Conservation (phyloP, 2,113 vertebrate genomes). For the Rhinolophus ferrumequinum region DNA sequence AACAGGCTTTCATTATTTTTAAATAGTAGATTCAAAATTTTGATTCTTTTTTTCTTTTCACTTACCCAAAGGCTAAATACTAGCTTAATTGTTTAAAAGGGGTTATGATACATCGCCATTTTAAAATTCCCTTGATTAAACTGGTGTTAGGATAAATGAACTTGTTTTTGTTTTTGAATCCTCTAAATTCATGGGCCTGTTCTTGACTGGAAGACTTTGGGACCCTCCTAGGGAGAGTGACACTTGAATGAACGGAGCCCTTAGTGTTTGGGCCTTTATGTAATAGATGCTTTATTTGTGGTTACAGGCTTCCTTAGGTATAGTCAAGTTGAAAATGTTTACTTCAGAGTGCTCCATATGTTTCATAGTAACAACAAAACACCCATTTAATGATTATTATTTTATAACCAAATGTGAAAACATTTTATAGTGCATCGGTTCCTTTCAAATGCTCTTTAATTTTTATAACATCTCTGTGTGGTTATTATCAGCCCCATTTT, state of each 20-base stretch:
- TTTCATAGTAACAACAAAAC: not conserved
- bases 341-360: not conserved
- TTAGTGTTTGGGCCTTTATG: not conserved
- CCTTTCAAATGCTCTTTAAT: not conserved
- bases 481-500: not conserved
- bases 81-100: not conserved
- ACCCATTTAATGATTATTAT: not conserved
- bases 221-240: not conserved
- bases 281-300: not conserved
- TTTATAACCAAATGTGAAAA: not conserved
- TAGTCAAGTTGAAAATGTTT: not conserved
- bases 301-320: not conserved
- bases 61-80: not conserved
- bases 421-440: not conserved
- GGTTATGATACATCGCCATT: not conserved
- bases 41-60: not conserved
- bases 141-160: not conserved
- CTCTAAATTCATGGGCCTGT: not conserved
- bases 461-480: not conserved
- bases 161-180: not conserved
- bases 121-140: constrained; percentile 30
- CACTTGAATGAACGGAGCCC: not conserved
- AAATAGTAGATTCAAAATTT: not conserved
- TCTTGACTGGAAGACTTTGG: not conserved
- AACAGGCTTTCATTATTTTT: not conserved